Evolutionary conservation across 2,113 vertebrate species (phyloP).

Genomic region (Ochotona princeps): DNA sequence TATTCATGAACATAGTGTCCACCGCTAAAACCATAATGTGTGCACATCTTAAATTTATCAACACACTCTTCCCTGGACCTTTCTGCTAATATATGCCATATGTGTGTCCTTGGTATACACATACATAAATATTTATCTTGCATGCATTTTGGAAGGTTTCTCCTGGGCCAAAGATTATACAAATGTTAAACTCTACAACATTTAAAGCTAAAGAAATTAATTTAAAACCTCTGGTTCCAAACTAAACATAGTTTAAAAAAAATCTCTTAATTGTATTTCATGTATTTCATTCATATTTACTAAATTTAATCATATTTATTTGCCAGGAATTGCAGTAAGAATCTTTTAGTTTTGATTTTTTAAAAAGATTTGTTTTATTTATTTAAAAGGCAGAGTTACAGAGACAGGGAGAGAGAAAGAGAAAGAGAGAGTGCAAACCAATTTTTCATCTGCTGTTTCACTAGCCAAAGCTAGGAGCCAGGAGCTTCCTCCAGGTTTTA

Average conservation of each 20-base stretch:
- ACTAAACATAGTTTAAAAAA: neutral
- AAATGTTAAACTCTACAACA: neutral
- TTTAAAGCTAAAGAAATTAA: neutral
- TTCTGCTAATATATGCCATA: neutral
- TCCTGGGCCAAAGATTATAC: neutral
- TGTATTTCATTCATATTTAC: no score
- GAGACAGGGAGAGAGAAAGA: no score
- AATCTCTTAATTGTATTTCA: no score
- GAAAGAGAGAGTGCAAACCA: no score
- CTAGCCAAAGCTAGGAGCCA: no score
- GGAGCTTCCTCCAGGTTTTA: no score
- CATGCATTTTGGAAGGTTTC: neutral
- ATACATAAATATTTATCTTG: neutral
- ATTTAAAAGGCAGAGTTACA: no score
- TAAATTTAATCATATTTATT: no score
- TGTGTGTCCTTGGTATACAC: neutral
- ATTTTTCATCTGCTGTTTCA: no score
- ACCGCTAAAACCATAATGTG: neutral
- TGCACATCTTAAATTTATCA: neutral
- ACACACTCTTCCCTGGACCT: neutral
- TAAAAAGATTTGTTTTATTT: no score
- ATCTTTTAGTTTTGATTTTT: no score
- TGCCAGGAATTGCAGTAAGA: no score
- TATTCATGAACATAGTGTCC: neutral
- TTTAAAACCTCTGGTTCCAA: neutral